These are phyloP conservation scores for Pantelozetes paolii DNA, from an alignment of 2,888 invertebrate species.

Conservation along the genomic window DNA sequence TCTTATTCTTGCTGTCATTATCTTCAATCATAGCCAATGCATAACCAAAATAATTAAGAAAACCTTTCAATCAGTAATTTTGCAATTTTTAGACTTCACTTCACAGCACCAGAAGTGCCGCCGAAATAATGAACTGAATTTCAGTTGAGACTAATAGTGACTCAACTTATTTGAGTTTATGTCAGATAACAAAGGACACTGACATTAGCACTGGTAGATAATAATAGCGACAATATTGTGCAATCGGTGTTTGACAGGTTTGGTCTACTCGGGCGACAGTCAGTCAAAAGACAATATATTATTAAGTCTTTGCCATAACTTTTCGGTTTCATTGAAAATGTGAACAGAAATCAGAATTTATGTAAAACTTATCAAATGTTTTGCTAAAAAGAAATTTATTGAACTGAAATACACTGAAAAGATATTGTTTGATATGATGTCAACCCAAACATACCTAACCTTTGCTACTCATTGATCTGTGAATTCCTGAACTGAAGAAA, in stretches of 20 bases:
- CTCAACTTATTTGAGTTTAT: conserved; percentile 15
- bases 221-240: conserved; percentile 10
- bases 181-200: conserved; percentile 6
- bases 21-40: conserved; percentile 1
- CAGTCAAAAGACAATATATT: not conserved
- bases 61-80: not conserved
- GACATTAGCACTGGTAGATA: not conserved
- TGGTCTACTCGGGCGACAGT: not conserved
- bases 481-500: not conserved
- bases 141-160: conserved; percentile 6
- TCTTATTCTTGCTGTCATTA: not conserved
- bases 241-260: conserved; percentile 22
- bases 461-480: not conserved
- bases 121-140: not conserved
- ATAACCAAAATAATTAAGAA: conserved; percentile 13
- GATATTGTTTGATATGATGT: no score
- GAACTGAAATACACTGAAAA: not conserved
- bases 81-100: not conserved
- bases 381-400: not conserved
- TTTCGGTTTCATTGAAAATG: no score
- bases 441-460: no score
- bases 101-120: not conserved
- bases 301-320: no score
- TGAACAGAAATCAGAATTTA: no score
- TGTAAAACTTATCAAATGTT: not conserved